Percentiles rank a stretch among this genome's conserved stretches.
phyloP scores from a whole-genome alignment of 2,888 invertebrate genomes.

The Ophion costatus region DNA sequence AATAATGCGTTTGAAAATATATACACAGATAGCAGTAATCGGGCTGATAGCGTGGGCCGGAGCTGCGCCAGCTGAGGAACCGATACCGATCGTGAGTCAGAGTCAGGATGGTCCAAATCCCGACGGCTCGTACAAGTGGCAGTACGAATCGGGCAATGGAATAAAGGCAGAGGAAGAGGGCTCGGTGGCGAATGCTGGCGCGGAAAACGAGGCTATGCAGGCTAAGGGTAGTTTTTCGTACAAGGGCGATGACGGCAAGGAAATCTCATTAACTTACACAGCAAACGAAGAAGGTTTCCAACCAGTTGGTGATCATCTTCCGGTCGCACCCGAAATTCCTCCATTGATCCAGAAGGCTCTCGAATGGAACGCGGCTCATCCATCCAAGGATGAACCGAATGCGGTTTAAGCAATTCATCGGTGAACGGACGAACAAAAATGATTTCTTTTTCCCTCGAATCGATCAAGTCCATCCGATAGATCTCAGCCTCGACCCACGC shows the following conservation, averaged over 20 bases:
- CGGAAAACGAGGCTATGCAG: slow-evolving; percentile 77
- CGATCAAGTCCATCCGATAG: slow-evolving; percentile 35
- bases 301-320: slow-evolving; percentile 82
- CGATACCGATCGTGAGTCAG: slow-evolving; percentile 78
- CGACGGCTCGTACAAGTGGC: slow-evolving; percentile 80
- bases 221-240: slow-evolving; percentile 82
- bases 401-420: slow-evolving; percentile 43
- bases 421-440: not conserved
- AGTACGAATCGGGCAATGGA: slow-evolving; percentile 84
- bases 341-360: slow-evolving; percentile 80
- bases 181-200: slow-evolving; percentile 78
- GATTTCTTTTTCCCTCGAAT: slow-evolving; percentile 13
- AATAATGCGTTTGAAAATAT: not conserved
- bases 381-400: slow-evolving; percentile 68
- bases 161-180: slow-evolving; percentile 82
- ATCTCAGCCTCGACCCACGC: slow-evolving; percentile 61
- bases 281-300: slow-evolving; percentile 83
- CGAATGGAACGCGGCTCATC: slow-evolving; percentile 78
- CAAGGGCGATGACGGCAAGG: slow-evolving; percentile 81
- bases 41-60: slow-evolving; percentile 71
- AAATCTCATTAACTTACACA: slow-evolving; percentile 80
- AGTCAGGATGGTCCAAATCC: slow-evolving; percentile 80
- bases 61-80: slow-evolving; percentile 73
- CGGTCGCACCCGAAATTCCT: slow-evolving; percentile 82
- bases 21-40: slow-evolving; percentile 72